Percentiles rank a stretch among this genome's conserved stretches.
Conservation (phyloP, 2,888 invertebrate species). For the Falcaria lacertinaria region DNA sequence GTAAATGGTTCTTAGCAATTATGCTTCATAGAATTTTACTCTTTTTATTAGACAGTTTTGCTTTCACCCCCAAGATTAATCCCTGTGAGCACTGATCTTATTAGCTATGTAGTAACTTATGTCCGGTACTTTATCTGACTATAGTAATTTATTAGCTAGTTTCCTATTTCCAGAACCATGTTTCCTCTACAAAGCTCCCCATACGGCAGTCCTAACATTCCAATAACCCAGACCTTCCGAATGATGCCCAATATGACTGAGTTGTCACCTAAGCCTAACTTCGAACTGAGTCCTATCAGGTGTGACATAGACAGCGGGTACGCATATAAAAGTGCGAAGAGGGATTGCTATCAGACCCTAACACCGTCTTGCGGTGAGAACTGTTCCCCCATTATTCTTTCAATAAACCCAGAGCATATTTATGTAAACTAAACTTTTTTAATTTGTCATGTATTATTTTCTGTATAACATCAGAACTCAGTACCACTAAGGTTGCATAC, state of each 20-base stretch:
- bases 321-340: slow-evolving; percentile 38
- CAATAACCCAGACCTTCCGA: slow-evolving; percentile 56
- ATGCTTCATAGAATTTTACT: too few relatives aligned
- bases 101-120: too few relatives aligned
- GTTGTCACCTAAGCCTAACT: slow-evolving; percentile 9
- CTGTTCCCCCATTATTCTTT: slow-evolving; percentile 3
- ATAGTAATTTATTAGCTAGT: slow-evolving; percentile 4
- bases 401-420: too few relatives aligned
- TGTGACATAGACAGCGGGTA: slow-evolving; percentile 18
- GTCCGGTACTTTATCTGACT: slow-evolving; percentile 1
- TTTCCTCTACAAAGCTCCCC: slow-evolving; percentile 14
- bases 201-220: slow-evolving; percentile 28
- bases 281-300: slow-evolving; percentile 26
- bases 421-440: too few relatives aligned
- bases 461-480: too few relatives aligned
- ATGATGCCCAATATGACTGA: slow-evolving; percentile 34
- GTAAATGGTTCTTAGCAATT: too few relatives aligned
- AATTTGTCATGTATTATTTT: too few relatives aligned
- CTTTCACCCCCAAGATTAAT: too few relatives aligned
- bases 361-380: slow-evolving; percentile 50
- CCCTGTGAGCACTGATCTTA: too few relatives aligned
- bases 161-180: slow-evolving; percentile 21
- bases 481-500: too few relatives aligned
- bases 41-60: too few relatives aligned
- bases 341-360: slow-evolving; percentile 49